Evolutionary conservation across 1,140 invertebrate species (phyloP).

Genomic region (Lepidurus apus): DNA sequence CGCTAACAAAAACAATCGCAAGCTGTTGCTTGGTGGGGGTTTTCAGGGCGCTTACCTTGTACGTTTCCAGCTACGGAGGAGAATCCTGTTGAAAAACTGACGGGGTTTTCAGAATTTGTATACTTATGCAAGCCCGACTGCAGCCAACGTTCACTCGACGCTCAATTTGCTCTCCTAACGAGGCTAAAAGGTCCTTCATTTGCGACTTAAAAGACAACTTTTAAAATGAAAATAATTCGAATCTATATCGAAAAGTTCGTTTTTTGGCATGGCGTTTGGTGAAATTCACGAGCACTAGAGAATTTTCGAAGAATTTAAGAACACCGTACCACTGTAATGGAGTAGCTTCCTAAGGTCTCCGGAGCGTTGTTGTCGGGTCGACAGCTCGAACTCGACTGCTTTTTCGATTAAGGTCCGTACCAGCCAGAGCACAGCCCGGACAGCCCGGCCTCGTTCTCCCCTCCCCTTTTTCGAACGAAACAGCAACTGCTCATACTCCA

Average conservation of each 20-base stretch:
- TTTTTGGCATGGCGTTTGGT: not conserved
- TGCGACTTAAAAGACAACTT: not conserved
- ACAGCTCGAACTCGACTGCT: not conserved
- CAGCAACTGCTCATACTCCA: not conserved
- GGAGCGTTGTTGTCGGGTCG: not conserved
- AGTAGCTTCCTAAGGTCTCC: not conserved
- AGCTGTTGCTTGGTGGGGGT: not conserved
- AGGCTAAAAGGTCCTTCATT: too few species aligned
- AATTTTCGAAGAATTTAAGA: too few species aligned
- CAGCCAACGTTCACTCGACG: not conserved
- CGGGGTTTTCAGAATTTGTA: not conserved
- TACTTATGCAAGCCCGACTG: not conserved
- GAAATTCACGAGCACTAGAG: too few species aligned
- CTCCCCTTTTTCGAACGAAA: not conserved
- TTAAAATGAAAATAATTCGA: not conserved
- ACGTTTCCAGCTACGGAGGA: too few species aligned
- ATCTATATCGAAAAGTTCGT: not conserved
- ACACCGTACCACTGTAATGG: too few species aligned
- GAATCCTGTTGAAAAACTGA: not conserved
- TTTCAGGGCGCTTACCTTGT: not conserved
- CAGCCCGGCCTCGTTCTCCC: not conserved
- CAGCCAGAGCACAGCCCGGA: not conserved
- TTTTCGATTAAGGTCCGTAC: conserved; percentile 9
- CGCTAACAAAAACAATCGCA: conserved; percentile 1
- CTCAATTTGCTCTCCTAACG: not conserved